Evolutionary conservation across 64 coral and sea anemone genomes (phyloP), one percentile per base, ranked within the genome.

Genomic region (Pachyseris speciosa): DNA sequence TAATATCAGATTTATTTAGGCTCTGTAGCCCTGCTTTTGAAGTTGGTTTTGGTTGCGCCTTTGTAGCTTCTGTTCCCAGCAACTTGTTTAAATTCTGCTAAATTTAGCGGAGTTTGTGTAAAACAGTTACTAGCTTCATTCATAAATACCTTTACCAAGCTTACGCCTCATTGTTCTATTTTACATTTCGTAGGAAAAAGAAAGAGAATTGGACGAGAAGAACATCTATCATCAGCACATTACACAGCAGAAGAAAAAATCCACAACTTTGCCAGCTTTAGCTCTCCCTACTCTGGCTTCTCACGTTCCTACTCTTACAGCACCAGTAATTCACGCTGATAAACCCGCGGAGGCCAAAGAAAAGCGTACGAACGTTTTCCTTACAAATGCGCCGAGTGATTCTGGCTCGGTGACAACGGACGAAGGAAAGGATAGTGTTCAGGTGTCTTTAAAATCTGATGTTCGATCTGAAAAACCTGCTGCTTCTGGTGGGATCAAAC

Each of bases 161-260:
- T 27, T 49, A 32, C 38, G 48, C 26, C 44, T 49, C 22, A 72
- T 75, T 75, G 22, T 57, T 34, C 75, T 69, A 30, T 40, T 1
- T 86, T 38, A 13, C 45, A 16, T 89, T 84, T 77, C 43, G 43
- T 79, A 99, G 97, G 94, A 93, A 83, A 95, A 93, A 20, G 94
- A 95, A 67, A 95, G 36, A 76, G 79, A 93, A 77, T 68, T 99
- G 17, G 94, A 95, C 30, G 38, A 85, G 37, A 91, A 87, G 15
- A 99, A 99, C 44, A 90, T 99, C 73, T 95, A 99, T 36, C 94
- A 99, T 57, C 77, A 79, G 15, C 94, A 93, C 10, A 99, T 91
- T 51, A 85, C 59, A 2, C 55, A 67, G 2, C 80, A 90, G 75
- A 86, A 94, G 39, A 98, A 98, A 37, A 91, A 87, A 74, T 69